phyloP scores from a whole-genome alignment of 1,140 invertebrate species.

The Drosophila ficusphila region DNA sequence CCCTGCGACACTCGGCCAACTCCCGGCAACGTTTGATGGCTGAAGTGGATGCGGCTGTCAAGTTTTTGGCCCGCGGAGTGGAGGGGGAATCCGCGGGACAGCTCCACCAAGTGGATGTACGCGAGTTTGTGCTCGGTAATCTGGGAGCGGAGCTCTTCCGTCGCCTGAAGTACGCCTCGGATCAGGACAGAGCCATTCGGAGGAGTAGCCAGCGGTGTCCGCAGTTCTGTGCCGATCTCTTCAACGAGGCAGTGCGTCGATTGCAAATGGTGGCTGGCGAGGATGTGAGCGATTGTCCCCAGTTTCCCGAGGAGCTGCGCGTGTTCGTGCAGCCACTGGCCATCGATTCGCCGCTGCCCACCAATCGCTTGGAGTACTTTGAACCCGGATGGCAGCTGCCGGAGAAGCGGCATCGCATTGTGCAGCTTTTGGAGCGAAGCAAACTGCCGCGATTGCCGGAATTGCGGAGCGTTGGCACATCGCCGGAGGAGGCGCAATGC shows the following conservation, averaged over 20 bases:
- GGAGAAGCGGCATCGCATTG: constrained; percentile 9
- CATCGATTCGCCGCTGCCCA: constrained; percentile 71
- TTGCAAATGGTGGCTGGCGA: constrained; percentile 87
- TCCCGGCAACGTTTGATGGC: constrained; percentile 26
- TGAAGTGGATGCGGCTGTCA: constrained; percentile 38
- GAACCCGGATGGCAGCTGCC: constrained; percentile 85
- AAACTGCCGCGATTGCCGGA: constrained; percentile 48
- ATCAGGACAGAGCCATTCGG: constrained; percentile 84
- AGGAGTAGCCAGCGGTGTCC: constrained; percentile 85
- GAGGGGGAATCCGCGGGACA: not conserved
- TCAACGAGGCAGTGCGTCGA: constrained; percentile 88
- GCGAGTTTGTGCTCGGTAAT: constrained; percentile 33
- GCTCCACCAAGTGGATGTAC: constrained; percentile 36
- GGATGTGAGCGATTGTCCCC: constrained; percentile 84
- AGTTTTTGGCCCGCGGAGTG: constrained; percentile 44
- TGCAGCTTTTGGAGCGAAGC: constrained; percentile 40
- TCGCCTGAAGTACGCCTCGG: constrained; percentile 85
- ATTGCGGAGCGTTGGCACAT: not conserved
- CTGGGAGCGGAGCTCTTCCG: constrained; percentile 87
- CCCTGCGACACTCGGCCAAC: constrained; percentile 13
- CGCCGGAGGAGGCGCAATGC: constrained; percentile 15
- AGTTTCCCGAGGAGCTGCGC: constrained; percentile 86
- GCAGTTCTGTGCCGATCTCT: constrained; percentile 86
- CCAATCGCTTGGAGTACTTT: constrained; percentile 86
- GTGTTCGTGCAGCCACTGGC: constrained; percentile 78